Base-by-base conservation (phyloP, 2,888 invertebrate genomes). In the Polyploca ridens region DNA sequence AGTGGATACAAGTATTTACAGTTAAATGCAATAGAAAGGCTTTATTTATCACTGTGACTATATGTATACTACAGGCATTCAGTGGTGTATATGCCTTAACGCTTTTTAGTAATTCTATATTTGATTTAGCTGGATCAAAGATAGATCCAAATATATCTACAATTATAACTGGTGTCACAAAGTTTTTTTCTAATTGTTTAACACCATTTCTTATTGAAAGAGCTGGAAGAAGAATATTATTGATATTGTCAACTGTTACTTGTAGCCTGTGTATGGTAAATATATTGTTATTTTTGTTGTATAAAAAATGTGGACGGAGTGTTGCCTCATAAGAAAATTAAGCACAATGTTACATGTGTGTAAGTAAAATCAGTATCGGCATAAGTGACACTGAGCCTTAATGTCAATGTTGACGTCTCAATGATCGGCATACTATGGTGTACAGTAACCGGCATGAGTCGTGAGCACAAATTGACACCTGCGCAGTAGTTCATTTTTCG, bases 201-300 rank as follows among this genome's bases (percentile, higher is more conserved):
- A 64, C 77, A 1, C 79, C 80, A 0, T 44, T 76, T 8, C 74
- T 79, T 27, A 74, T 83, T 6, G 82, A 82, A 57, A 71, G 68
- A 63, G 63, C 62, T 63, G 81, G 81, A 46, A 72, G 83, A 58
- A 76, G 69, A 62, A 65, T 66, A 2, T 65, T 83, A 4, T 66
- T 83, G 33, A 62, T 77, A 5, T n/a, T 64, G 0, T 82, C 83
- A 5, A 75, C 75, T 5, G 72, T 68, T 8, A 41, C 70, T 2
- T 79, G 81, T 62, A 68, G 66, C 62, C 13, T 78, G 1, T 74
- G 73, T 71, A 72, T 82, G 71, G 82, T 83, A 67, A 74, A 75
- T 64, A 33, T 59, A 57, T 14, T 19, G 11, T 13, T 33, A 19
- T 49, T 11, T 44, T 44, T n/a, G 13, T 13, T 1, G 27, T 27